Conservation (phyloP, 2,113 vertebrate species). For the Crocuta crocuta region DNA sequence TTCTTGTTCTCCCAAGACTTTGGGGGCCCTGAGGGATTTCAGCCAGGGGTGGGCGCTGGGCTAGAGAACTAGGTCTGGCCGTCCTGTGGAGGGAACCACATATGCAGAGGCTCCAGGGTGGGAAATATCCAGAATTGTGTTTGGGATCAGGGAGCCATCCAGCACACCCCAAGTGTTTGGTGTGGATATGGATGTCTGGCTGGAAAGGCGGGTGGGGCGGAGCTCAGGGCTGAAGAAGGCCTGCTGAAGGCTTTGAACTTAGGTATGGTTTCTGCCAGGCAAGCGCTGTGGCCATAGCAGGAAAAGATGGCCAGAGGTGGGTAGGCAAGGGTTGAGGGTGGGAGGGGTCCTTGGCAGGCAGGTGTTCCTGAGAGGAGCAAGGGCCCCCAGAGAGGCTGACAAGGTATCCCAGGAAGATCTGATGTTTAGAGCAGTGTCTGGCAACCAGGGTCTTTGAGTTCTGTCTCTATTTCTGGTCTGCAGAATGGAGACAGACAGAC, state of each 20-base stretch:
- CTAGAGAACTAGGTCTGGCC: neutral
- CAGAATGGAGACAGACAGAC: neutral
- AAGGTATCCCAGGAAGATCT: neutral
- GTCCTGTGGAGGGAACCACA: neutral
- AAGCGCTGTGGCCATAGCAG: neutral
- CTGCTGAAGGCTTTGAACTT: neutral
- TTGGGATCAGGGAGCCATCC: neutral
- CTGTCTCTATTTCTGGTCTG: constrained; percentile 37
- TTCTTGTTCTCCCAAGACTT: neutral
- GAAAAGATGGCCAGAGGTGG: neutral
- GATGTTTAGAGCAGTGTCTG: neutral
- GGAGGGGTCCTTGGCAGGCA: neutral
- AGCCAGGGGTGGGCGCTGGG: fast-evolving
- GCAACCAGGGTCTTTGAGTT: neutral
- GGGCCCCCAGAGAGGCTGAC: neutral
- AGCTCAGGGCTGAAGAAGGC: neutral
- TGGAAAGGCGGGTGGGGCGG: neutral
- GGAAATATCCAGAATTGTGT: neutral
- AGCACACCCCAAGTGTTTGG: neutral
- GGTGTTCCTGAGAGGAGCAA: neutral
- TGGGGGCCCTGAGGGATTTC: neutral
- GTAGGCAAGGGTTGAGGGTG: too few relatives aligned
- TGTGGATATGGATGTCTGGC: neutral
- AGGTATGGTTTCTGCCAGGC: neutral
- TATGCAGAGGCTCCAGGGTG: neutral